Conservation (phyloP, 1,140 invertebrate species). For the Artemia franciscana region DNA sequence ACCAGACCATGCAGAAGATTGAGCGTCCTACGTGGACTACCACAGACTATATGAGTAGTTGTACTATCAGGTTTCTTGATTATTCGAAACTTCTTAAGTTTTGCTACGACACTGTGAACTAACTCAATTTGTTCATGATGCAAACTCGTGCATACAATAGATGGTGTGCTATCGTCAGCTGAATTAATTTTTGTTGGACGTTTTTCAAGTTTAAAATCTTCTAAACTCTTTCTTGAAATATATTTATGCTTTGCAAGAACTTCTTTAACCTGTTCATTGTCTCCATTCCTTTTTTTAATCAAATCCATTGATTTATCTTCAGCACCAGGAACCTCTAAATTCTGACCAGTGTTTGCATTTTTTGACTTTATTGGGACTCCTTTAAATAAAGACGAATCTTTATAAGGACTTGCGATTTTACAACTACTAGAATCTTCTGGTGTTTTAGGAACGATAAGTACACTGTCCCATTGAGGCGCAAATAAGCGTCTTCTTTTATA, state of each 20-base stretch:
- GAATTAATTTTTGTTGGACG: background rate
- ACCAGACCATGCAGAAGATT: slow-evolving; percentile 28
- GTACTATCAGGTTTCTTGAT: slow-evolving; percentile 23
- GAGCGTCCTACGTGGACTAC: slow-evolving; percentile 25
- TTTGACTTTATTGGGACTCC: too few species aligned
- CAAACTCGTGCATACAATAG: background rate
- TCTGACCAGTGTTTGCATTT: too few species aligned
- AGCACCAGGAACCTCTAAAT: too few species aligned
- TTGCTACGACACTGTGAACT: slow-evolving; percentile 17
- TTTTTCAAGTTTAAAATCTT: background rate
- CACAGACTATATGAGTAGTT: slow-evolving; percentile 26
- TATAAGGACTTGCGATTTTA: too few species aligned
- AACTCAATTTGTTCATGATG: slow-evolving; percentile 7
- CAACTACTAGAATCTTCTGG: too few species aligned
- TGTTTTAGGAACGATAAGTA: background rate
- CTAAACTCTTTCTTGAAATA: background rate
- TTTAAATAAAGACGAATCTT: too few species aligned
- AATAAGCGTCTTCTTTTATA: background rate
- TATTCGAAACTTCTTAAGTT: slow-evolving; percentile 23
- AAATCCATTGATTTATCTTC: too few species aligned
- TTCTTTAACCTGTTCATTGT: too few species aligned
- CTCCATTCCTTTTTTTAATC: too few species aligned
- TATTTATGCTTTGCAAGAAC: too few species aligned
- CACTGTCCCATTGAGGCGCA: background rate
- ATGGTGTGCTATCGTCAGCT: background rate